Evolutionary conservation across 2,797 vertebrate species (phyloP), one percentile per base, ranked within the genome.

Genomic region (Propithecus perrieri): DNA sequence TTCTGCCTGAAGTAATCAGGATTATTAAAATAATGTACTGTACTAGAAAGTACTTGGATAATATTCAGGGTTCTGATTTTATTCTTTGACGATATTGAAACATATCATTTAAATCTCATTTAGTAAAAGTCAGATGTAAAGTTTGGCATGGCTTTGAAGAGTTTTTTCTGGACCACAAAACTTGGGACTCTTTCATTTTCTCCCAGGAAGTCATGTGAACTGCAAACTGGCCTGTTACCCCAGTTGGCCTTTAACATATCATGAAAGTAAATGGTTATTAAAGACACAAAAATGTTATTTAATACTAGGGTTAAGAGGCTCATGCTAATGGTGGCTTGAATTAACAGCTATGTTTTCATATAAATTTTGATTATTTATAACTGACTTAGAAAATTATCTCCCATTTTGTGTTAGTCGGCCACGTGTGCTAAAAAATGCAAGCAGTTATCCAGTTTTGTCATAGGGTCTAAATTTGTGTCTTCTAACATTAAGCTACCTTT

Each of bases 401-500:
- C 9, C 7, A 5, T 85, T 88, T 75, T 92, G 20, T 72, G 48
- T 8, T 43, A 50, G 4, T 28, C 67, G 33, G 55, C 26, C 78
- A 1, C 79, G 61, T 85, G 10, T n/a, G 2, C 92, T 95, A 6
- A 41, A 50, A 84, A 69, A 85, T 30, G 28, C 43, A 94, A 71
- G 20, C 8, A 15, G 26, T 48, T 26, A 46, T 72, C 18, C 5
- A 76, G 35, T 72, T 94, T 86, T 87, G 26, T 38, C 79, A 43
- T 6, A 93, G n/a, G 18, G 5, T n/a, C 76, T 87, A 81, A 86
- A 96, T 90, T 53, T 65, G 24, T 85, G 89, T 95, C 46, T 92
- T 94, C 28, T 50, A 89, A 85, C 26, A 79, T 26, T 41, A 67
- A 79, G 35, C 48, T 88, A n/a, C 57, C 75, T 61, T 94, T 89